These are phyloP conservation scores for Microctenopoma steveboyesi DNA, from an alignment of 2,797 vertebrate genomes.

Conservation along the genomic window DNA sequence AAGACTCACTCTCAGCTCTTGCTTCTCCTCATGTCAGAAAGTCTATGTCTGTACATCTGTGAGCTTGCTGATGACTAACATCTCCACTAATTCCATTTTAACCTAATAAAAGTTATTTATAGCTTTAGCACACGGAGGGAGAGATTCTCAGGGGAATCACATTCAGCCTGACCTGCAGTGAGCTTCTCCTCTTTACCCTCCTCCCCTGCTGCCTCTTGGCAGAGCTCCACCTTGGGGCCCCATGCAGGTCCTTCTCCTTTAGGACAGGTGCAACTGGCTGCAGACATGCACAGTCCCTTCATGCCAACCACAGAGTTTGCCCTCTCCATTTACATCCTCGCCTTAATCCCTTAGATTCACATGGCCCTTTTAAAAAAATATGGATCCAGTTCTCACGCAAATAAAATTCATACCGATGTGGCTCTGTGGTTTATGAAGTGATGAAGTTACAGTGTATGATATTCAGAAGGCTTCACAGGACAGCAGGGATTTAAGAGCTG, in stretches of 20 bases:
- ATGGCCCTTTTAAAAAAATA: conserved; percentile 47
- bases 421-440: conserved; percentile 62
- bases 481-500: conserved; percentile 23
- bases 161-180: conserved; percentile 50
- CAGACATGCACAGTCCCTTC: conserved; percentile 54
- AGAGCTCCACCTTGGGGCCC: conserved; percentile 68
- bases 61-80: conserved; percentile 59
- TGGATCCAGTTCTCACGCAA: conserved; percentile 51
- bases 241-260: conserved; percentile 44
- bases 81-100: conserved; percentile 77
- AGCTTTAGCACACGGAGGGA: conserved; percentile 56
- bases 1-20: neutral
- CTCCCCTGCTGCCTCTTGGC: conserved; percentile 67
- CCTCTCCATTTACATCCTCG: conserved; percentile 73
- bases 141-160: conserved; percentile 75
- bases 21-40: conserved; percentile 33
- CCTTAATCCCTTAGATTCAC: conserved; percentile 68
- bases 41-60: conserved; percentile 45
- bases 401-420: conserved; percentile 53
- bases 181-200: conserved; percentile 59
- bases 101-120: conserved; percentile 82
- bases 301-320: conserved; percentile 49
- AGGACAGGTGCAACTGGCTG: conserved; percentile 77
- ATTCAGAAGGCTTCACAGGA: conserved; percentile 29
- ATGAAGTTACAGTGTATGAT: conserved; percentile 59